Evolutionary conservation across 2,888 invertebrate species (phyloP), one percentile per base, ranked within the genome.

Genomic region (Tiphia femorata): DNA sequence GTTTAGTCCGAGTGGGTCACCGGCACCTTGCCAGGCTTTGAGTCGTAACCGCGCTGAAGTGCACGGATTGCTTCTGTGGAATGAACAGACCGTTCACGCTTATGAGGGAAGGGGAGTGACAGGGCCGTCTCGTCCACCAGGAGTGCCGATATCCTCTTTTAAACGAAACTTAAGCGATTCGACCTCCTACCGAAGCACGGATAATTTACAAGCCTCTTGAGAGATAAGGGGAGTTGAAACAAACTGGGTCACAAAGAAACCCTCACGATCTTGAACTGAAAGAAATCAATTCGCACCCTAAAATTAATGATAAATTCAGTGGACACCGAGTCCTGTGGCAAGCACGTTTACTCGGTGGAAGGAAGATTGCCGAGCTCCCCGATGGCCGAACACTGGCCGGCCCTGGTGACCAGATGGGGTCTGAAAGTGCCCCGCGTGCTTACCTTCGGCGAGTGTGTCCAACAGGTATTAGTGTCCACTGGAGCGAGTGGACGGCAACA

Each of bases 1-100:
- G 76, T 77, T 72, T 73, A 67, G 65, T 75, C 68, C 73, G 76
- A 82, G 81, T 82, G 82, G 82, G 82, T 82, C 82, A 82, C 76
- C 78, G 72, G 71, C 74, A 74, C 70, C 67, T 73, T 64, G 58
- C 55, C 59, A 52, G 51, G 64, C 62, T 69, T 66, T 66, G 65
- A 63, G 68, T 64, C 58, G 40, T 52, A 43, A 57, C 59, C 35
- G 37, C 53, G 43, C 33, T 54, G 30, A 54, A 33, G 49, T 49
- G 23, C 50, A 46, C 57, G 55, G 61, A 59, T 62, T 57, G 58
- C 65, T 48, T 61, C 33, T 19, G 30, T 59, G 41, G 47, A 25
- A 44, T 43, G 49, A 43, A 49, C 65, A 51, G 43, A 25, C 54
- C 55, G 62, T 61, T 62, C 67, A 41, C 52, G 42, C 41, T 25